Percentiles rank a stretch among this genome's conserved stretches.
phyloP scores from a whole-genome alignment of 2,113 vertebrate genomes.

The Brachyhypopomus gauderio region DNA sequence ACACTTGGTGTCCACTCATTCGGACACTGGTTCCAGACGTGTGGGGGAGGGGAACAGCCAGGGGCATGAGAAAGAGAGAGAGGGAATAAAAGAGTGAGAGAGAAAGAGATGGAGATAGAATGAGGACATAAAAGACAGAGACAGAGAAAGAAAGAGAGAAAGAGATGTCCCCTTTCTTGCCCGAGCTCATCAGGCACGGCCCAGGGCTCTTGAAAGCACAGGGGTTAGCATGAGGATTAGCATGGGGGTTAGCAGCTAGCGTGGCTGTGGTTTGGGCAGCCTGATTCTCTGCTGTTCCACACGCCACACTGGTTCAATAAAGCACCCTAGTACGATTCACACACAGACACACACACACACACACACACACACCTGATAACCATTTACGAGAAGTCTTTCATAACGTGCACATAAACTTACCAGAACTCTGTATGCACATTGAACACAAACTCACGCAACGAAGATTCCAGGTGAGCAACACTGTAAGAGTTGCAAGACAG shows the following conservation, averaged over 20 bases:
- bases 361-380: constrained; percentile 30
- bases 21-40: constrained; percentile 82
- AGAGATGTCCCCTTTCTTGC: constrained; percentile 90
- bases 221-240: constrained; percentile 83
- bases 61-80: constrained; percentile 61
- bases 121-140: constrained; percentile 9
- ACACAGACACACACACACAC: constrained; percentile 66
- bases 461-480: not conserved
- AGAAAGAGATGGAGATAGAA: not conserved
- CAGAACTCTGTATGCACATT: constrained; percentile 1
- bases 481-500: too few species aligned
- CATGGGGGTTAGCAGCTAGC: constrained; percentile 91
- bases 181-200: constrained; percentile 98
- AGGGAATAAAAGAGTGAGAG: constrained; percentile 53
- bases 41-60: constrained; percentile 68
- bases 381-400: constrained; percentile 45
- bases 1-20: constrained; percentile 95
- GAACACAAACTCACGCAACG: not conserved
- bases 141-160: constrained; percentile 71
- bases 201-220: constrained; percentile 98
- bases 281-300: constrained; percentile 83
- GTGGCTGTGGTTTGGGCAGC: constrained; percentile 62
- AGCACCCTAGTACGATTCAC: constrained; percentile 69
- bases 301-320: constrained; percentile 78
- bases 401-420: constrained; percentile 36